Evolutionary conservation across 2,113 vertebrate species (phyloP).

Genomic region (Nyctibius bracteatus): DNA sequence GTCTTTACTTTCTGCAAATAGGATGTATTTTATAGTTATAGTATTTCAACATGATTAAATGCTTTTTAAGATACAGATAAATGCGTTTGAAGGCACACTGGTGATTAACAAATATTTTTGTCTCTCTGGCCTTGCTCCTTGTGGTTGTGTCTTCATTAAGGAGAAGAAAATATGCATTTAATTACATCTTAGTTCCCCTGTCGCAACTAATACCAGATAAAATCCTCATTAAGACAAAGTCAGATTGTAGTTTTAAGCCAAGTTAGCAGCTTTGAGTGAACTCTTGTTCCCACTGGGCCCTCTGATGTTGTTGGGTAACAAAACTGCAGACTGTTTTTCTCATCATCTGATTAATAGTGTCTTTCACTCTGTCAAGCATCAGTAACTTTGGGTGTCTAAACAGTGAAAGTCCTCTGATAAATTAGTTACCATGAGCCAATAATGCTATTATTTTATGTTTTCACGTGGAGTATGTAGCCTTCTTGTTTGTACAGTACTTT

Average conservation of each 20-base stretch:
- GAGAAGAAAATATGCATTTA: neutral
- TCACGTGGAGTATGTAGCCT: neutral
- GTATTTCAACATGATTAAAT: neutral
- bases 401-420: neutral
- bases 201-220: neutral
- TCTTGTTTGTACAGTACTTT: neutral
- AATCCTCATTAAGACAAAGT: neutral
- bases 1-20: neutral
- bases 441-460: neutral
- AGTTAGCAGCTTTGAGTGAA: neutral
- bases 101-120: neutral
- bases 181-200: neutral
- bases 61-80: neutral
- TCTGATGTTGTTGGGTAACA: neutral
- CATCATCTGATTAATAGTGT: neutral
- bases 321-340: neutral
- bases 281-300: neutral
- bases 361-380: neutral
- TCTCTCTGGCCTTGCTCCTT: neutral
- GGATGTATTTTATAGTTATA: neutral
- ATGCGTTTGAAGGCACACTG: neutral
- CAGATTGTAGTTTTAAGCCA: neutral
- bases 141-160: neutral
- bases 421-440: neutral
- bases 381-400: neutral